A percentile compares a stretch with the other conserved stretches of the same genome.
phyloP scores from a whole-genome alignment of 64 coral and sea anemone genomes.

The Stichodactyla helianthus region DNA sequence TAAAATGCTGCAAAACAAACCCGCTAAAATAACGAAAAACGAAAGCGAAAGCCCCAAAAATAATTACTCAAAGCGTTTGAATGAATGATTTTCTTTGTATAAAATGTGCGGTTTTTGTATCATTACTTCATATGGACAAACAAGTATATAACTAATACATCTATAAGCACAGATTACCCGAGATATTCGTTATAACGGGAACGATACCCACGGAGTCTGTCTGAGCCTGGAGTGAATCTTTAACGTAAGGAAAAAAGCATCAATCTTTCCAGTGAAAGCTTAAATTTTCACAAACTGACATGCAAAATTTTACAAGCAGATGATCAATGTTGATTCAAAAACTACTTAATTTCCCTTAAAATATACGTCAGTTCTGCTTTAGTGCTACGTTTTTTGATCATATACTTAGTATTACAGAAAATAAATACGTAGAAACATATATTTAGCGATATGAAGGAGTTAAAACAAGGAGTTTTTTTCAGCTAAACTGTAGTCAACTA shows the following conservation, averaged over 20 bases:
- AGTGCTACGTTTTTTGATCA: neutral
- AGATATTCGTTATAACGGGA: constrained; percentile 26
- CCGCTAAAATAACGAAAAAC: neutral
- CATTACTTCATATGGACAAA: too few relatives aligned
- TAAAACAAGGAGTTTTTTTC: neutral
- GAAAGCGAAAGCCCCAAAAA: neutral
- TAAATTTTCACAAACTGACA: constrained; percentile 8
- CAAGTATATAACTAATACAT: neutral
- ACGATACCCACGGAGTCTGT: constrained; percentile 19
- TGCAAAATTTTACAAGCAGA: neutral
- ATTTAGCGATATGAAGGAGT: neutral
- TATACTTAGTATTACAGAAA: neutral
- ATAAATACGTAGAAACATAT: neutral
- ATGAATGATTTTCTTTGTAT: neutral
- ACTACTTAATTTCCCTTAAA: neutral
- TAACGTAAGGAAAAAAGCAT: constrained; percentile 23
- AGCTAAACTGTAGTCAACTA: neutral
- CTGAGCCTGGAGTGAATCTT: constrained; percentile 19
- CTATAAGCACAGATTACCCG: constrained; percentile 15
- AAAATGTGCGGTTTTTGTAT: neutral
- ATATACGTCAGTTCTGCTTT: neutral
- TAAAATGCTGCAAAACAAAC: neutral
- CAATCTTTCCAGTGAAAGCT: constrained; percentile 4
- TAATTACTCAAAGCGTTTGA: neutral
- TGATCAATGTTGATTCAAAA: neutral